phyloP scores from a whole-genome alignment of 2,888 invertebrate species.

The Polydrusus cervinus region DNA sequence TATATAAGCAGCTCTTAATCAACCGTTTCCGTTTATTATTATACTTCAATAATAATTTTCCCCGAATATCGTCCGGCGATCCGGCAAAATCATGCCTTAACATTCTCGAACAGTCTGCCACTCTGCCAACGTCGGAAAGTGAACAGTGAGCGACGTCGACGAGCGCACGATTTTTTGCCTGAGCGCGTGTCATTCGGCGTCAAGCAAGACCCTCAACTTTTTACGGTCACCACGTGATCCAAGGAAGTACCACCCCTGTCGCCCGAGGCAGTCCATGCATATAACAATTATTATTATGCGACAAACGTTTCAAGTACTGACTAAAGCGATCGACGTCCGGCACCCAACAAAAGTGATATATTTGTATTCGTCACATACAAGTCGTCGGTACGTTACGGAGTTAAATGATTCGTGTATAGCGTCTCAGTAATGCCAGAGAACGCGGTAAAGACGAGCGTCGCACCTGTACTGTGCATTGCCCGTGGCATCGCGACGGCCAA shows the following conservation, averaged over 20 bases:
- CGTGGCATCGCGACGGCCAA: constrained; percentile 44
- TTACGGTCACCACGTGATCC: constrained; percentile 36
- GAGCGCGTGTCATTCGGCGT: constrained; percentile 17
- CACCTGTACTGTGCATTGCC: constrained; percentile 52
- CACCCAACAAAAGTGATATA: constrained; percentile 61
- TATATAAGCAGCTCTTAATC: neutral
- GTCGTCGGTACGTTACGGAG: constrained; percentile 56
- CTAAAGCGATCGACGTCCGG: constrained; percentile 58
- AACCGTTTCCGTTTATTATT: neutral
- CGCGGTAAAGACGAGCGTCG: constrained; percentile 61
- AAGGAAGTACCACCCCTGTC: constrained; percentile 53
- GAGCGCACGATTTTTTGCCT: constrained; percentile 3
- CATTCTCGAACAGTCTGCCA: neutral
- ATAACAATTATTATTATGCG: constrained; percentile 45
- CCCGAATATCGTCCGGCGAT: neutral
- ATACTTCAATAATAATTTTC: neutral
- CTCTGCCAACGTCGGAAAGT: neutral
- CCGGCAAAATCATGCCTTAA: neutral
- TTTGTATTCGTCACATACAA: constrained; percentile 68
- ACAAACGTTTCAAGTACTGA: constrained; percentile 51
- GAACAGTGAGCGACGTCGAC: neutral
- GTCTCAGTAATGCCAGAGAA: constrained; percentile 65
- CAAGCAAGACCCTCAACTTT: constrained; percentile 23
- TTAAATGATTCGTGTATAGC: constrained; percentile 65
- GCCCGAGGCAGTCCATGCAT: constrained; percentile 42